Evolutionary conservation across 1,140 invertebrate species (phyloP).

Genomic region (Drosophila sp.): DNA sequence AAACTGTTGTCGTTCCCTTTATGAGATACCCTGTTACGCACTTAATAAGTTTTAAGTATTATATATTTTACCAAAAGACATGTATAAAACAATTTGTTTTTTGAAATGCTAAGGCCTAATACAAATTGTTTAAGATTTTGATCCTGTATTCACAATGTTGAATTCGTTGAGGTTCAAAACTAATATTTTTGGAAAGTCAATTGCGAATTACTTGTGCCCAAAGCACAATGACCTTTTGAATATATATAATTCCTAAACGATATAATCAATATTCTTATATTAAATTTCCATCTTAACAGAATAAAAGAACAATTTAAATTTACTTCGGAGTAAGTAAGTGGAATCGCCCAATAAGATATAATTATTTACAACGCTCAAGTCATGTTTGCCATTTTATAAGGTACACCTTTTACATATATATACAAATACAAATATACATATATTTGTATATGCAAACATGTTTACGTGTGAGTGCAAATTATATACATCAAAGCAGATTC

Average conservation of each 20-base stretch:
- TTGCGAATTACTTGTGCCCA: too few species aligned
- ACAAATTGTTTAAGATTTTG: too few species aligned
- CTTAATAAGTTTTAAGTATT: too few species aligned
- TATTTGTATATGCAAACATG: neutral
- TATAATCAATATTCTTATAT: neutral
- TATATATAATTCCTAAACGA: too few species aligned
- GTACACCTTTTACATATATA: neutral
- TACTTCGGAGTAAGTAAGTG: conserved; percentile 1
- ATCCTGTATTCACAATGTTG: too few species aligned
- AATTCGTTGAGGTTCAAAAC: too few species aligned
- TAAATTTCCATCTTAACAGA: neutral
- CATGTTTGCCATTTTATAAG: conserved; percentile 4
- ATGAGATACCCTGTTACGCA: neutral
- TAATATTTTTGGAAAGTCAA: too few species aligned
- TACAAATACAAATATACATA: conserved; percentile 1
- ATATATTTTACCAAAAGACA: too few species aligned
- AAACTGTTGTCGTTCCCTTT: neutral
- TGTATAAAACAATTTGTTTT: too few species aligned
- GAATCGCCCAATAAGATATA: conserved; percentile 6
- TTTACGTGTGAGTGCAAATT: conserved; percentile 1
- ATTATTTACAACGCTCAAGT: neutral
- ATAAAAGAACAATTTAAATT: too few species aligned
- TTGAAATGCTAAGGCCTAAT: too few species aligned
- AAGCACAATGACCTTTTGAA: too few species aligned
- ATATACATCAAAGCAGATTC: conserved; percentile 3